Percentiles rank a stretch among this genome's conserved stretches.
Conservation (phyloP, 2,113 vertebrate species). For the Mionectes macconnelli region DNA sequence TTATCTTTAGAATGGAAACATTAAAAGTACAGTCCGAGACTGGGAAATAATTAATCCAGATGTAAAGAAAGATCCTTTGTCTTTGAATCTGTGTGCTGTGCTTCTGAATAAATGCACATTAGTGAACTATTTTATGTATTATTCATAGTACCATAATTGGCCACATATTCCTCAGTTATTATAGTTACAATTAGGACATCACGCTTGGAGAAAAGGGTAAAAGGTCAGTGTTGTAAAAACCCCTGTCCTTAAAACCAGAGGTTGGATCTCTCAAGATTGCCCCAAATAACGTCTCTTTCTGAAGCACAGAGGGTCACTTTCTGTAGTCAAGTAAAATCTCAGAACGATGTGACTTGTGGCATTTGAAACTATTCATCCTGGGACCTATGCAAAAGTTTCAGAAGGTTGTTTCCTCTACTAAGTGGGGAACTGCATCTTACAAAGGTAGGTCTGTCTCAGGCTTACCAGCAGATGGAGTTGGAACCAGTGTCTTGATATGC, state of each 20-base stretch:
- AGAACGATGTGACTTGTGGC: neutral
- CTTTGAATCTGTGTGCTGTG: neutral
- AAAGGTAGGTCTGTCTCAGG: neutral
- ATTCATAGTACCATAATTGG: neutral
- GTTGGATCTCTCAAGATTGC: neutral
- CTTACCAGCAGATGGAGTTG: conserved; percentile 55
- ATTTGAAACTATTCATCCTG: rapidly evolving
- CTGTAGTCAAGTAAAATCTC: neutral
- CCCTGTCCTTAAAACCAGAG: neutral
- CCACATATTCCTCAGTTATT: neutral
- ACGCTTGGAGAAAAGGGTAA: neutral
- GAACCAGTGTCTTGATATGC: neutral
- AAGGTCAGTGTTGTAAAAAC: neutral
- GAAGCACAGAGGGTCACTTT: neutral
- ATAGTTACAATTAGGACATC: neutral
- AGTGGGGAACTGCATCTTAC: neutral
- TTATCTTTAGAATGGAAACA: neutral
- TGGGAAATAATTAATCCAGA: neutral
- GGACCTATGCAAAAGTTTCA: neutral
- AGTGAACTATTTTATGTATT: neutral
- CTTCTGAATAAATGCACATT: neutral
- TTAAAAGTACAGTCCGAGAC: neutral
- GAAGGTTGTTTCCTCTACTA: neutral
- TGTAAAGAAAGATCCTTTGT: neutral
- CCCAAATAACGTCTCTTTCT: neutral